Evolutionary conservation across 2,797 vertebrate genomes (phyloP).

Genomic region (Rhodeus uyekii): DNA sequence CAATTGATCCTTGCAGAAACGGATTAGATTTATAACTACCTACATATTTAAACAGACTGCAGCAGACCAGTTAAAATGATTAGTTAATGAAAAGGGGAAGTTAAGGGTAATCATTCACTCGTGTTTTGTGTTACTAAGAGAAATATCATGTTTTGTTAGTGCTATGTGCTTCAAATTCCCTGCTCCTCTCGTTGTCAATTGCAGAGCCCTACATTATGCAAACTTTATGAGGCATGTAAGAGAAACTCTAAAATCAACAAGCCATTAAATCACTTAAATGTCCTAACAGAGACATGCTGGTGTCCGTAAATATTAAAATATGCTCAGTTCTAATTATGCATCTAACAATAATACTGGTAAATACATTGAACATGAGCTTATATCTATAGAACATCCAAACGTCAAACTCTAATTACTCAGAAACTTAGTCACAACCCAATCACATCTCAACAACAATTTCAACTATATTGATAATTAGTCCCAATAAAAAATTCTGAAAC

Average conservation of each 20-base stretch:
- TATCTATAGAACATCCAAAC: background rate
- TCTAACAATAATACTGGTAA: slow-evolving; percentile 8
- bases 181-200: background rate
- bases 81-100: background rate
- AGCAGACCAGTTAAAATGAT: background rate
- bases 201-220: background rate
- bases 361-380: background rate
- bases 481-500: slow-evolving; percentile 8
- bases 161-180: background rate
- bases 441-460: slow-evolving; percentile 11
- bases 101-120: slow-evolving; percentile 6
- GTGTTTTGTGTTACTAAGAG: background rate
- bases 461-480: background rate
- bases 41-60: slow-evolving; percentile 6
- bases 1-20: slow-evolving; percentile 48
- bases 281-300: slow-evolving; percentile 33
- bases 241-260: background rate
- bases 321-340: background rate
- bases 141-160: slow-evolving; percentile 19
- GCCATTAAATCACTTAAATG: background rate
- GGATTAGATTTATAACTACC: background rate
- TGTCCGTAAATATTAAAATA: background rate
- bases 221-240: background rate
- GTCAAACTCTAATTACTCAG: background rate
- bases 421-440: slow-evolving; percentile 16